phyloP scores from a whole-genome alignment of 2,888 invertebrate genomes.

The Ptychoptera contaminata region DNA sequence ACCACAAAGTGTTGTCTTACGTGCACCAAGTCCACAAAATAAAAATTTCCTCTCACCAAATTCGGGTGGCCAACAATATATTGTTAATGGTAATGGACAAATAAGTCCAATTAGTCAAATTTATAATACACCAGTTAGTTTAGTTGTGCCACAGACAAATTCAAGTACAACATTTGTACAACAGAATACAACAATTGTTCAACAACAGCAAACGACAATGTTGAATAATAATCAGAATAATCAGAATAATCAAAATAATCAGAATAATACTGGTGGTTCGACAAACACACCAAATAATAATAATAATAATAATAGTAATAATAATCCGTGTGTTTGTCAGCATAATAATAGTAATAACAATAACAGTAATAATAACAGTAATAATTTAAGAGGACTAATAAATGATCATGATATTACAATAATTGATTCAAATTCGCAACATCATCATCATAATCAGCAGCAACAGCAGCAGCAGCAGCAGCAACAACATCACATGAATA shows the following conservation, averaged over 20 bases:
- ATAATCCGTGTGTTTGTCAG: no score
- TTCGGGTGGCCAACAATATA: conserved; percentile 43
- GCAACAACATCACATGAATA: conserved; percentile 24
- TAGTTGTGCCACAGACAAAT: conserved; percentile 26
- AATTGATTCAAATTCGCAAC: no score
- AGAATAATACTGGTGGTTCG: conserved; percentile 39
- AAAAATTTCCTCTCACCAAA: conserved; percentile 57
- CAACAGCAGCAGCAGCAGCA: conserved; percentile 35
- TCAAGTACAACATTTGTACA: conserved; percentile 57
- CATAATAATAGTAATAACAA: no score
- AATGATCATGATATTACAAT: no score
- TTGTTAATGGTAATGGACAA: conserved; percentile 62
- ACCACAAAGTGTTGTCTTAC: conserved; percentile 61
- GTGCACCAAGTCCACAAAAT: conserved; percentile 56
- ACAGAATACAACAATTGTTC: conserved; percentile 72
- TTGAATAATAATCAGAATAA: conserved; percentile 44
- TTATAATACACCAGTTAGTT: conserved; percentile 28
- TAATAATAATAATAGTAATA: conserved; percentile 16
- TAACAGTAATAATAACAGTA: background rate
- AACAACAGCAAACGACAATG: conserved; percentile 64
- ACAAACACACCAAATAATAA: conserved; percentile 49
- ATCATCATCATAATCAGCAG: no score
- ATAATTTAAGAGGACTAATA: no score
- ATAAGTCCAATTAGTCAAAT: conserved; percentile 50
- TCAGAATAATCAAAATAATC: background rate